phyloP scores from a whole-genome alignment of 1,140 invertebrate genomes.

The Sarcophaga bullata region DNA sequence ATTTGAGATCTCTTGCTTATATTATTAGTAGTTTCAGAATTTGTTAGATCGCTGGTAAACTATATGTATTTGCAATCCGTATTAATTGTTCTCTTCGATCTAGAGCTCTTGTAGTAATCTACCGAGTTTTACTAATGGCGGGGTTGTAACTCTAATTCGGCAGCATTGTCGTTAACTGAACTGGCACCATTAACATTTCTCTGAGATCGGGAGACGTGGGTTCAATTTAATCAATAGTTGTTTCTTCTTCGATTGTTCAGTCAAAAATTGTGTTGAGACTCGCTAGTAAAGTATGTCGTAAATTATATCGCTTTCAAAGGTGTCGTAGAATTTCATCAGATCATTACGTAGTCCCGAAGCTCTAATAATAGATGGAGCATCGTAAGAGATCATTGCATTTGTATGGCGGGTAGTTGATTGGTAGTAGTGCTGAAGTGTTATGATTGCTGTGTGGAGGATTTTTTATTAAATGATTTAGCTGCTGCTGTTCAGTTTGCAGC shows the following conservation, averaged over 20 bases:
- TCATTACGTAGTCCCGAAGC: slow-evolving; percentile 58
- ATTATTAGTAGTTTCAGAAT: neutral
- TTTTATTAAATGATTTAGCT: neutral
- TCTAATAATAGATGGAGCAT: slow-evolving; percentile 51
- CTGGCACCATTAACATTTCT: slow-evolving; percentile 51
- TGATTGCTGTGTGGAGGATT: neutral
- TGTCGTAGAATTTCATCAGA: slow-evolving; percentile 63
- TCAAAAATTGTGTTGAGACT: slow-evolving; percentile 60
- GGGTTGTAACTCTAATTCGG: neutral
- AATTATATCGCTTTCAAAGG: slow-evolving; percentile 57
- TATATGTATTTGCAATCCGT: slow-evolving; percentile 46
- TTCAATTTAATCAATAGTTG: slow-evolving; percentile 61
- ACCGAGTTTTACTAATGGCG: neutral
- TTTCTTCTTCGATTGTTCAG: slow-evolving; percentile 49
- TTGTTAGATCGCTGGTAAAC: slow-evolving; percentile 20
- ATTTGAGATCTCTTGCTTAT: neutral
- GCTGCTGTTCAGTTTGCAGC: slow-evolving; percentile 49
- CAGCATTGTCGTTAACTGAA: neutral
- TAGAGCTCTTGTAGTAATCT: neutral
- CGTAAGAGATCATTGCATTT: neutral
- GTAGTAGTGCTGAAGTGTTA: neutral
- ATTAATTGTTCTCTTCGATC: neutral
- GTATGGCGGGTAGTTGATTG: neutral
- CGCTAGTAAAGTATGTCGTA: slow-evolving; percentile 57
- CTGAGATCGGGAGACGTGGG: slow-evolving; percentile 59